Percentiles rank a stretch among this genome's conserved stretches.
phyloP scores from a whole-genome alignment of 2,113 vertebrate species.

The Ellobius talpinus region DNA sequence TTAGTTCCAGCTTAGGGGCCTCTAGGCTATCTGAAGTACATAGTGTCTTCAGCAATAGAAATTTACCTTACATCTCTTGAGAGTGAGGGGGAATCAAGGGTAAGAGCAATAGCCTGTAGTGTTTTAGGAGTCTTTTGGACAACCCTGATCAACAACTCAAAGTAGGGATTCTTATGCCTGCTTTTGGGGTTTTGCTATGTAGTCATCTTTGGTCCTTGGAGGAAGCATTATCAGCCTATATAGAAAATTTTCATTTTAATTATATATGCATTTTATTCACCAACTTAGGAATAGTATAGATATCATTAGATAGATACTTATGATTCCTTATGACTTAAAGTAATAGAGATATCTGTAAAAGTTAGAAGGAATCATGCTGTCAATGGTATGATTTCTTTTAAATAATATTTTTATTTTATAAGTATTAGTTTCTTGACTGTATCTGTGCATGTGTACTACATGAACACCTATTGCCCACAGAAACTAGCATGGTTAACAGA shows the following conservation, averaged over 20 bases:
- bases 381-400: neutral
- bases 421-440: neutral
- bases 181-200: neutral
- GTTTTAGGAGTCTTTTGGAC: neutral
- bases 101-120: neutral
- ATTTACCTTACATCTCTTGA: neutral
- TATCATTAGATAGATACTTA: neutral
- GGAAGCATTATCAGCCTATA: neutral
- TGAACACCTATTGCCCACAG: neutral
- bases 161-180: neutral
- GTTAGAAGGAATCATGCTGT: neutral
- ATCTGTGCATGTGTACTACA: neutral
- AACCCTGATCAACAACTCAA: neutral
- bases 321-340: neutral
- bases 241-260: neutral
- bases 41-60: neutral
- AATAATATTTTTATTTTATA: neutral
- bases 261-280: neutral
- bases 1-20: neutral
- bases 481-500: neutral
- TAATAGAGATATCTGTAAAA: neutral
- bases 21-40: neutral
- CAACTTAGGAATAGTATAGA: neutral
- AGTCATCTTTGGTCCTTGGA: neutral
- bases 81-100: too few species aligned